Percentiles rank a stretch among this genome's conserved stretches.
These are phyloP conservation scores for Drosophila cardini DNA, from an alignment of 1,140 invertebrate genomes.

Conservation along the genomic window DNA sequence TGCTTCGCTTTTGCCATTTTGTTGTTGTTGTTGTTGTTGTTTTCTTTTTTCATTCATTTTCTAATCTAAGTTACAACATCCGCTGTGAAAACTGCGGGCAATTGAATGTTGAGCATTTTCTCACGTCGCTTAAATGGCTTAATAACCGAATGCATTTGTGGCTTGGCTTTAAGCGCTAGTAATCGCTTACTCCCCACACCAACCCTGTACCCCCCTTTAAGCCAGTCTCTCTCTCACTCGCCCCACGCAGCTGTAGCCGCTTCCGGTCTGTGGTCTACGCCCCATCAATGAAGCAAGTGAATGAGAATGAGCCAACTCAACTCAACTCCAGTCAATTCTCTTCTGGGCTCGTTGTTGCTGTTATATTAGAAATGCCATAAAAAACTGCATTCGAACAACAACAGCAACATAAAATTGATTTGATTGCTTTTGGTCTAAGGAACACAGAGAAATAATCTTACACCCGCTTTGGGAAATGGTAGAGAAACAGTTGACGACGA, in stretches of 20 bases:
- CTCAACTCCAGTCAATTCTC: background rate
- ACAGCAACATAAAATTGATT: constrained; percentile 56
- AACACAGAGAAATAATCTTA: constrained; percentile 7
- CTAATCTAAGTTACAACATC: constrained; percentile 54
- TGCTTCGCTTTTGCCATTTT: background rate
- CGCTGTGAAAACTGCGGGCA: constrained; percentile 26
- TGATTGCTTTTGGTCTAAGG: constrained; percentile 42
- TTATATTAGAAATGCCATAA: constrained; percentile 53
- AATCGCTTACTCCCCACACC: constrained; percentile 24
- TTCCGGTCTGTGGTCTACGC: constrained; percentile 55
- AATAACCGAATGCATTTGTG: constrained; percentile 58
- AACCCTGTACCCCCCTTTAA: background rate
- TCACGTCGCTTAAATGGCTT: constrained; percentile 59
- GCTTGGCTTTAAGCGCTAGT: constrained; percentile 53
- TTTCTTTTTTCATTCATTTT: constrained; percentile 14
- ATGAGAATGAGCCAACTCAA: constrained; percentile 26
- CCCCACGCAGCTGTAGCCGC: constrained; percentile 49
- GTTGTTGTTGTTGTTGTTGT: background rate
- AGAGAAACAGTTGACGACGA: constrained; percentile 15
- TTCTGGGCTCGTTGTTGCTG: background rate
- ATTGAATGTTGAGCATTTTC: constrained; percentile 56
- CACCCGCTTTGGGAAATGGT: constrained; percentile 45
- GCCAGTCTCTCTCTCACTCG: constrained; percentile 11
- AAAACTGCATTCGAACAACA: constrained; percentile 41
- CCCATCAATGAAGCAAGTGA: constrained; percentile 45